Percentiles rank a stretch among this genome's conserved stretches.
These are phyloP conservation scores for Pycnonotus jocosus DNA, from an alignment of 2,113 vertebrate genomes.

Conservation along the genomic window DNA sequence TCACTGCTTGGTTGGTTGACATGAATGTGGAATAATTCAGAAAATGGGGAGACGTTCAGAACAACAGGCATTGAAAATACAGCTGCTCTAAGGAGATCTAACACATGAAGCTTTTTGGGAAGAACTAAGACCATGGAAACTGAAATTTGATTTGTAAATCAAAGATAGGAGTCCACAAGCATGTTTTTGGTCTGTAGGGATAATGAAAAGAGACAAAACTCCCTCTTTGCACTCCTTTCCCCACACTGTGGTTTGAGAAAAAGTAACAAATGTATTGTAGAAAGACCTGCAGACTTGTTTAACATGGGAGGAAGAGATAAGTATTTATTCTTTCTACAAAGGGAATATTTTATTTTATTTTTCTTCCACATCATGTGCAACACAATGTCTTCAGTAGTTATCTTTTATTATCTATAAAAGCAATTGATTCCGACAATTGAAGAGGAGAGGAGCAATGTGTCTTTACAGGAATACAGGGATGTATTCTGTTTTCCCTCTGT, in stretches of 20 bases:
- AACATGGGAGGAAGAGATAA: not conserved
- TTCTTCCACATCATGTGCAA: not conserved
- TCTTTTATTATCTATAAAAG: not conserved
- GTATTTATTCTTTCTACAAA: not conserved
- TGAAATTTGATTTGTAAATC: not conserved
- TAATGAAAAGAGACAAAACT: not conserved
- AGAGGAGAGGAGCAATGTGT: not conserved
- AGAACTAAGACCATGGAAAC: not conserved
- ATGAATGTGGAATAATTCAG: not conserved
- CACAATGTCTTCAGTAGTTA: not conserved
- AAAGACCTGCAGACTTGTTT: not conserved
- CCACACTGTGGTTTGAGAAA: not conserved
- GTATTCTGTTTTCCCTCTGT: not conserved
- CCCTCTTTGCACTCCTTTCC: accelerated
- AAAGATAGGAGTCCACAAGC: not conserved
- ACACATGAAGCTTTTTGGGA: not conserved
- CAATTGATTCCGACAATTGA: not conserved
- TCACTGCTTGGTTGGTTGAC: not conserved
- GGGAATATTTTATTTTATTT: not conserved
- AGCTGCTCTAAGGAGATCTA: not conserved
- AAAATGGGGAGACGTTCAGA: not conserved
- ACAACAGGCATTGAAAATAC: not conserved
- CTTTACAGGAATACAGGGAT: not conserved
- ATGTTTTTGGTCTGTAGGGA: not conserved
- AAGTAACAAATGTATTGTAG: not conserved